Conservation (phyloP, 2,113 vertebrate genomes). For the Notiomystis cincta region DNA sequence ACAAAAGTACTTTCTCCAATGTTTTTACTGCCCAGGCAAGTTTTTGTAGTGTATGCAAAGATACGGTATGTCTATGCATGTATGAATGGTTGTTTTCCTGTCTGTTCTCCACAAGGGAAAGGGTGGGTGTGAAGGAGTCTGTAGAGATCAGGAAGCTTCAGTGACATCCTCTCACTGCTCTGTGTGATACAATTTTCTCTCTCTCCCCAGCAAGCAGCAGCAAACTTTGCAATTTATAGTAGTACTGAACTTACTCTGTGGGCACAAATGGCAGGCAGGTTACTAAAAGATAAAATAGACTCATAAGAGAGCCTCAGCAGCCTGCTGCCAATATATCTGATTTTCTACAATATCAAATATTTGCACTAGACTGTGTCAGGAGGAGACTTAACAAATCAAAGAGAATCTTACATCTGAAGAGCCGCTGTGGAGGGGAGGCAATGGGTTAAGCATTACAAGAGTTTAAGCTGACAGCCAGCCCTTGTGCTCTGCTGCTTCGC, state of each 20-base stretch:
- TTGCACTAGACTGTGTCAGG: background rate
- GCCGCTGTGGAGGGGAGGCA: background rate
- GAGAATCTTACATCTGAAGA: background rate
- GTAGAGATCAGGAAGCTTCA: background rate
- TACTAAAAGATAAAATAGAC: background rate
- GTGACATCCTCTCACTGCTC: background rate
- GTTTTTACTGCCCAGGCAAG: background rate
- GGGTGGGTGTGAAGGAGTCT: background rate
- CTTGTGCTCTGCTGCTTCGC: background rate
- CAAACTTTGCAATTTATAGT: background rate
- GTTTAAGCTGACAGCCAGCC: background rate
- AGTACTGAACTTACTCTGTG: background rate
- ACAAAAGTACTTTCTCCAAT: background rate
- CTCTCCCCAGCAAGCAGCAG: background rate
- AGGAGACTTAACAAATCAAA: background rate
- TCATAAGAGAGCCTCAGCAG: background rate
- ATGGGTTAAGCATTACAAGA: constrained; percentile 25
- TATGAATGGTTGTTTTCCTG: background rate
- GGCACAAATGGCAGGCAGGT: background rate
- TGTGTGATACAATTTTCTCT: background rate
- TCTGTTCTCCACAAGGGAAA: background rate
- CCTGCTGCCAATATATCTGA: background rate
- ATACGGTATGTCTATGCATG: background rate
- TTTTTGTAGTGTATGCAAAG: background rate
- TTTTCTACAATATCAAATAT: background rate